Evolutionary conservation across 2,797 vertebrate genomes (phyloP), one percentile per base, ranked within the genome.

Genomic region (Sebastes alutus): DNA sequence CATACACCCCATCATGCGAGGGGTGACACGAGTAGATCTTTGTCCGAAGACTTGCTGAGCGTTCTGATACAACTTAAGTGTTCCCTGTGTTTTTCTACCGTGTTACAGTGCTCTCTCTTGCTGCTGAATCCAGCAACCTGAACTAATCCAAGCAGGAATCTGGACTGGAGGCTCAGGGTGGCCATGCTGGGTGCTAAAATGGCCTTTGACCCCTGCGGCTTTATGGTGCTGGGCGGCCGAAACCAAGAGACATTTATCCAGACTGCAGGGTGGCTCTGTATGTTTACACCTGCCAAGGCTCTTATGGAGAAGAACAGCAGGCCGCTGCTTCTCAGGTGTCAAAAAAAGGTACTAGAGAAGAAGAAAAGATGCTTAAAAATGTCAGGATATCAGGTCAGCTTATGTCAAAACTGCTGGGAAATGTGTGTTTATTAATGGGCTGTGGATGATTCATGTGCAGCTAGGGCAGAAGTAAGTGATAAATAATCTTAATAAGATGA

Each of bases 131-230:
- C 83, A 62, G 94, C 78, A 94, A 93, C 88, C 82, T 89, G 89
- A 94, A 86, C 91, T 91, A 92, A 93, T 94, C 92, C 88, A 93
- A 93, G 91, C 91, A 94, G 79, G 87, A 89, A 92, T 92, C 90
- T 64, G 81, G 71, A 78, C 77, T 63, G 61, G 74, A 77, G 81
- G 61, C 70, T 88, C 65, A 56, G 84, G 54, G 78, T 70, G 70
- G 69, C 75, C 88, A 68, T 54, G 84, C 90, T 90, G 90, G 75
- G 89, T 71, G 80, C 67, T 71, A 27, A 42, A 38, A 33, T 77
- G 83, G 12, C 87, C 93, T 90, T 88, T 91, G 52, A 87, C 85
- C 86, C 85, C 67, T 6, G 30, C 25, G 64, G 85, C 75, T 82
- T 78, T 79, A 62, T 55, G 54, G 72, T 78, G 68, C 84, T 56